Evolutionary conservation across 1,140 invertebrate genomes (phyloP).

Genomic region (Fopius arisanus): DNA sequence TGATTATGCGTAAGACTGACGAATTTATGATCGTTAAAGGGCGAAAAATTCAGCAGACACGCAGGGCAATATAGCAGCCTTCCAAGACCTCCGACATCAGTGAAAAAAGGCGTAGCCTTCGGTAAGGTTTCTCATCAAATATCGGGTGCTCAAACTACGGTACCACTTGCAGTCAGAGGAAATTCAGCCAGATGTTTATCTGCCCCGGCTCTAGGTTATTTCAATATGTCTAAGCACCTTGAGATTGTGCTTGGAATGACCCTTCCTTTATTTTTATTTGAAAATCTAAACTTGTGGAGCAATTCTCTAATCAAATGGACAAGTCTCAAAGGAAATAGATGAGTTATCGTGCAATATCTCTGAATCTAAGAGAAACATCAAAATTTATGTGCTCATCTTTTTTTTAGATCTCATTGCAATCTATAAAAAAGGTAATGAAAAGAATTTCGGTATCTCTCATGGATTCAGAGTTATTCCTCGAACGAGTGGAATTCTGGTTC

Average conservation of each 20-base stretch:
- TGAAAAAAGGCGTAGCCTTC: conserved; percentile 71
- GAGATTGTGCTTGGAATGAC: conserved; percentile 5
- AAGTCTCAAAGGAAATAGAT: too few relatives aligned
- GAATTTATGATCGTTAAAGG: not conserved
- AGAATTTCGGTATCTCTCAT: too few relatives aligned
- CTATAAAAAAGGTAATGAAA: too few relatives aligned
- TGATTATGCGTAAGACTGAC: too few relatives aligned
- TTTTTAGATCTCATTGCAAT: too few relatives aligned
- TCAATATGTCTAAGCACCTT: conserved; percentile 46
- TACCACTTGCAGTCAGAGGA: conserved; percentile 56
- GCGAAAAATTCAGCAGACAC: conserved; percentile 52
- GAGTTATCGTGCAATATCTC: too few relatives aligned
- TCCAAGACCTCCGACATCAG: conserved; percentile 72
- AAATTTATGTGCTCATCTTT: too few relatives aligned
- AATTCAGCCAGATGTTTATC: conserved; percentile 78
- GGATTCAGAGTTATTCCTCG: too few relatives aligned
- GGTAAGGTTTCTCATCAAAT: conserved; percentile 71
- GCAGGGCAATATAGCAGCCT: conserved; percentile 78
- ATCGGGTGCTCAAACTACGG: conserved; percentile 48
- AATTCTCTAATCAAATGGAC: too few relatives aligned
- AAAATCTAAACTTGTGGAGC: not conserved
- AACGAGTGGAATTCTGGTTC: too few relatives aligned
- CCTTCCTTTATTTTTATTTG: not conserved
- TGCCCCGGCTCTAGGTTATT: conserved; percentile 88
- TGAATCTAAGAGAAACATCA: too few relatives aligned